Evolutionary conservation across 2,888 invertebrate species (phyloP).

Genomic region (Herminia tarsipennalis): DNA sequence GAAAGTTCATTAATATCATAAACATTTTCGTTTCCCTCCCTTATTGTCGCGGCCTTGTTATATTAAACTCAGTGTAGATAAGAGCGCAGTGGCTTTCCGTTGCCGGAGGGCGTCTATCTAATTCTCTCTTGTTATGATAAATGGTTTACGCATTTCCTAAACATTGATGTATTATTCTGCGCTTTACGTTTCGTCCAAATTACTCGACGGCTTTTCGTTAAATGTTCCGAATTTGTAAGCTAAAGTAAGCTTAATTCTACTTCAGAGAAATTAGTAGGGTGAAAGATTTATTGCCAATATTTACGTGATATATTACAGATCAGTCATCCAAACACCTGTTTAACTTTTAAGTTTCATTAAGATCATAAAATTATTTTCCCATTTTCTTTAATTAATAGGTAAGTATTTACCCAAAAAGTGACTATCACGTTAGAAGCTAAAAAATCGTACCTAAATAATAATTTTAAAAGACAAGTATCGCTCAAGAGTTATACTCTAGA

Average conservation of each 20-base stretch:
- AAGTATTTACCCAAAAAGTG: not conserved
- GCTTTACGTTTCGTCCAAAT: constrained; percentile 41
- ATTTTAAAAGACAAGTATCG: not conserved
- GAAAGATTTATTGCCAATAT: not conserved
- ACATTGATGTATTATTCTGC: constrained; percentile 46
- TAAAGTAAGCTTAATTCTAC: not conserved
- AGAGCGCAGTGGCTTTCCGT: constrained; percentile 48
- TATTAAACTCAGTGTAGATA: constrained; percentile 57
- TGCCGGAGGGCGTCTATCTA: constrained; percentile 46
- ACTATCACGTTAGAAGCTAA: too few species aligned
- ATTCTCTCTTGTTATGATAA: constrained; percentile 53
- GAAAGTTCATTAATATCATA: constrained; percentile 66
- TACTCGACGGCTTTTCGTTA: constrained; percentile 27
- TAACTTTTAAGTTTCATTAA: too few species aligned
- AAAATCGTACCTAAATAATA: not conserved
- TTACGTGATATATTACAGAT: too few species aligned
- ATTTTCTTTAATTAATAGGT: not conserved
- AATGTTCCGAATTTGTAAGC: constrained; percentile 3
- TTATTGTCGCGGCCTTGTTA: constrained; percentile 54
- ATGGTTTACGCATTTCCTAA: constrained; percentile 47
- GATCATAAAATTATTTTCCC: too few species aligned
- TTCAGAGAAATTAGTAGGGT: not conserved
- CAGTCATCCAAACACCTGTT: too few species aligned
- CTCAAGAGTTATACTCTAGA: too few species aligned
- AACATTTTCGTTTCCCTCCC: constrained; percentile 60